These are phyloP conservation scores for Phodopus roborovskii DNA, from an alignment of 2,113 vertebrate species.

Conservation along the genomic window DNA sequence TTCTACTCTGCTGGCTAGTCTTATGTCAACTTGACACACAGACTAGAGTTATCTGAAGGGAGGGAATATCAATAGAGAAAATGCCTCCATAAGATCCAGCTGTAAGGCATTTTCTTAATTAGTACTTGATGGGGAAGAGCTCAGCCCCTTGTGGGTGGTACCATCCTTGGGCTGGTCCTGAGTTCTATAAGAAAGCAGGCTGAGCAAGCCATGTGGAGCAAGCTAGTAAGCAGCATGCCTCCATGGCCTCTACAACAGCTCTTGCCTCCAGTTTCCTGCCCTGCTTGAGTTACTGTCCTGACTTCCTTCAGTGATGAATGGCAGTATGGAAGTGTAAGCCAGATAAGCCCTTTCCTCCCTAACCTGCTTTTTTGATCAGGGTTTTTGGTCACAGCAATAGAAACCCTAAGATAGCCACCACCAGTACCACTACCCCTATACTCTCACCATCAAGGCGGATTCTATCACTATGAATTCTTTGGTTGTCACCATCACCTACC, in stretches of 20 bases:
- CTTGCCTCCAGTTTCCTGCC: background rate
- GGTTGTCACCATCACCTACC: too few relatives aligned
- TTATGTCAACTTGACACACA: background rate
- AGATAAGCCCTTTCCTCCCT: too few relatives aligned
- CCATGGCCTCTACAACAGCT: background rate
- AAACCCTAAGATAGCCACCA: too few relatives aligned
- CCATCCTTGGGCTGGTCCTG: background rate
- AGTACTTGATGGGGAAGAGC: background rate
- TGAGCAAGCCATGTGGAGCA: background rate
- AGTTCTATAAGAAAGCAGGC: background rate
- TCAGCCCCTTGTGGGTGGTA: background rate
- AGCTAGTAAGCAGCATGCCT: background rate
- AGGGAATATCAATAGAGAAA: background rate
- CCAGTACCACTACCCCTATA: background rate
- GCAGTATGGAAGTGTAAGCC: background rate
- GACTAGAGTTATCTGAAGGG: background rate
- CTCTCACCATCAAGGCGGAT: fast-evolving
- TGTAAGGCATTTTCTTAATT: background rate
- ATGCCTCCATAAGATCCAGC: background rate
- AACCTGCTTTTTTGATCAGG: too few relatives aligned
- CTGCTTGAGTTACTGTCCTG: background rate
- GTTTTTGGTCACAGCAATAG: too few relatives aligned
- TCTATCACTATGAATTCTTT: too few relatives aligned
- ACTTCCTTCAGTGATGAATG: background rate
- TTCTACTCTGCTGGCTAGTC: fast-evolving